Conservation (phyloP, 1,140 invertebrate species). For the Trinorchestia longiramus region DNA sequence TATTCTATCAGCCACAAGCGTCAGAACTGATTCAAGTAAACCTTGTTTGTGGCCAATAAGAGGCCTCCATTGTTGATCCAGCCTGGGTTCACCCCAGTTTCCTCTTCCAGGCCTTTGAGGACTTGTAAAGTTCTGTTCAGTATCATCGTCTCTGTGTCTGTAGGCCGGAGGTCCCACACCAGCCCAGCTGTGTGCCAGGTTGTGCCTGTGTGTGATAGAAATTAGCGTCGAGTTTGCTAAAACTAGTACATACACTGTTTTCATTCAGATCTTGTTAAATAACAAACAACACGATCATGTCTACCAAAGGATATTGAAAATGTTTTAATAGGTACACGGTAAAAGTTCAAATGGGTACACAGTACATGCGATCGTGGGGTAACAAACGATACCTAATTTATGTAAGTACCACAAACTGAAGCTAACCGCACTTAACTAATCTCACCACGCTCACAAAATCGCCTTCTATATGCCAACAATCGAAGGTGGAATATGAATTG, state of each 20-base stretch:
- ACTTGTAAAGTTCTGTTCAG: constrained; percentile 78
- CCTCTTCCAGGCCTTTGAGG: constrained; percentile 79
- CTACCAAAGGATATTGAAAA: no score
- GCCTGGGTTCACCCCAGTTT: constrained; percentile 84
- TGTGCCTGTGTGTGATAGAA: constrained; percentile 73
- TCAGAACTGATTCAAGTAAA: constrained; percentile 68
- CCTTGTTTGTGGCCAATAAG: constrained; percentile 83
- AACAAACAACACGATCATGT: no score
- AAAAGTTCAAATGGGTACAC: no score
- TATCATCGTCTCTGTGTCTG: constrained; percentile 84
- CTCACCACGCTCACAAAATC: not conserved
- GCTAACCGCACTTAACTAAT: no score
- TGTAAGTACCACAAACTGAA: not conserved
- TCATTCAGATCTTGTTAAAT: no score
- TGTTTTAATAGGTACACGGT: no score
- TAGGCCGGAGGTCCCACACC: constrained; percentile 84
- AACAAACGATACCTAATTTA: no score
- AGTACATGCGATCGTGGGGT: no score
- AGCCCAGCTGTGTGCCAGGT: constrained; percentile 89
- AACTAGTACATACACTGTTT: not conserved
- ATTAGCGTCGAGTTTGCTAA: not conserved
- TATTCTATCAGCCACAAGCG: no score
- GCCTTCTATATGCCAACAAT: not conserved
- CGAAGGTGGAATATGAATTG: not conserved
- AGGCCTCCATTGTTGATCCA: constrained; percentile 91